Evolutionary conservation across 92 coral and sea anemone species (phyloP).

Genomic region (Micromussa lordhowensis): DNA sequence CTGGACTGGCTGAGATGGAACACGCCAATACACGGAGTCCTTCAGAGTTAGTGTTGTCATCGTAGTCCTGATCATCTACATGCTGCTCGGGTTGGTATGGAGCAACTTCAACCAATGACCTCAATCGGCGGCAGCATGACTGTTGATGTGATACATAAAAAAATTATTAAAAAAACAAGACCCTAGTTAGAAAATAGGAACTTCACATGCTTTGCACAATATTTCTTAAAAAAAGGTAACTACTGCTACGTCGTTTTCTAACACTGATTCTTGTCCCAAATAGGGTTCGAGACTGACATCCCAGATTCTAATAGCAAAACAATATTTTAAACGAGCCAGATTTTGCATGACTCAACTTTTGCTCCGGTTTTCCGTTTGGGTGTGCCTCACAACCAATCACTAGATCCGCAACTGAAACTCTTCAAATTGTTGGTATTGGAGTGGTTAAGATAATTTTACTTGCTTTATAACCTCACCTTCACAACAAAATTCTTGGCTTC

Average conservation of each 20-base stretch:
- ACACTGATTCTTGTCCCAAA: no score
- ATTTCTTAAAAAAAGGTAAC: neutral
- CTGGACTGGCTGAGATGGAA: conserved; percentile 74
- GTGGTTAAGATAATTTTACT: neutral
- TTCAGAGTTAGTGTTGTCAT: conserved; percentile 75
- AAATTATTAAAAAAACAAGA: neutral
- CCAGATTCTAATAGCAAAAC: no score
- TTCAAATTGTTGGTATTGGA: no score
- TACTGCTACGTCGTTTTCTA: neutral
- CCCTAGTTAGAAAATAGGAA: neutral
- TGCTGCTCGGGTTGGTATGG: conserved; percentile 98
- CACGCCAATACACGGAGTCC: conserved; percentile 95
- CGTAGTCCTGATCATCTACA: conserved; percentile 83
- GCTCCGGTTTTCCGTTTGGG: no score
- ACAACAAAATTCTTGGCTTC: conserved; percentile 89
- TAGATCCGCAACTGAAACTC: no score
- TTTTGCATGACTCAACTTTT: no score
- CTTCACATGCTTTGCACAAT: neutral
- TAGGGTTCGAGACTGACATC: no score
- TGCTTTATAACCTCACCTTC: conserved; percentile 61
- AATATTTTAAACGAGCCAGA: no score
- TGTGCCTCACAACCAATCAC: no score
- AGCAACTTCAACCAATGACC: conserved; percentile 91
- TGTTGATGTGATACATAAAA: neutral
- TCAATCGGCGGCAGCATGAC: conserved; percentile 79